These are phyloP conservation scores for Sphaerodactylus townsendi DNA, from an alignment of 2,113 vertebrate species.

Conservation along the genomic window DNA sequence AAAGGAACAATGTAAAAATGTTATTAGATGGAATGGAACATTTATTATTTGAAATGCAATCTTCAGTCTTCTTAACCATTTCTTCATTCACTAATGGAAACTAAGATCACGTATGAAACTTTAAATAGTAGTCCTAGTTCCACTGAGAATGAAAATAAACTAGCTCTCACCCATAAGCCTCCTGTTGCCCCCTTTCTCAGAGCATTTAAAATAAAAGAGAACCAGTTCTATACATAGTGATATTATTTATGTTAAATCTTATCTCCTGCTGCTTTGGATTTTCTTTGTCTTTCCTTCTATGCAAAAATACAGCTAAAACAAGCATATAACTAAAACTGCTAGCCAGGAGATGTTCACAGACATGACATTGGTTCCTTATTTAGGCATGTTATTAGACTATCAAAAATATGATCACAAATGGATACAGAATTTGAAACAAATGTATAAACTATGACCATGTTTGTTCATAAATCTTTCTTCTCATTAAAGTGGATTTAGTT, in stretches of 20 bases:
- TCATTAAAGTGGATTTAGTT: not conserved
- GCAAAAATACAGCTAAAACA: constrained; percentile 27
- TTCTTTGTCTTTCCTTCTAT: constrained; percentile 31
- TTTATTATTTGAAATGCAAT: not conserved
- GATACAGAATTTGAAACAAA: not conserved
- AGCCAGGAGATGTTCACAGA: constrained; percentile 60
- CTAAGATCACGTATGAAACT: too few relatives aligned
- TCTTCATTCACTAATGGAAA: not conserved
- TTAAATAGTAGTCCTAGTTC: not conserved
- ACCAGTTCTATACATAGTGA: constrained; percentile 29
- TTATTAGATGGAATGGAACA: not conserved
- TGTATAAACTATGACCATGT: not conserved
- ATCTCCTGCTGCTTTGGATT: not conserved
- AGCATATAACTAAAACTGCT: constrained; percentile 42
- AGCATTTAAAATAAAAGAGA: constrained; percentile 37
- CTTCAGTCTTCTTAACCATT: not conserved
- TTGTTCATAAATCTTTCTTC: not conserved
- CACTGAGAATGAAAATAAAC: not conserved
- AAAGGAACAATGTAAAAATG: not conserved
- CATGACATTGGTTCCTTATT: constrained; percentile 51
- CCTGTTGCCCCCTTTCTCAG: constrained; percentile 1
- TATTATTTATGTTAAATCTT: constrained; percentile 12
- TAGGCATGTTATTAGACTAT: constrained; percentile 57
- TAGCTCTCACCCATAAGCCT: not conserved
- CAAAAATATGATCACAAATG: constrained; percentile 51